A percentile compares a stretch with the other conserved stretches of the same genome.
phyloP scores from a whole-genome alignment of 2,113 vertebrate genomes.

The Hemichromis elongatus region DNA sequence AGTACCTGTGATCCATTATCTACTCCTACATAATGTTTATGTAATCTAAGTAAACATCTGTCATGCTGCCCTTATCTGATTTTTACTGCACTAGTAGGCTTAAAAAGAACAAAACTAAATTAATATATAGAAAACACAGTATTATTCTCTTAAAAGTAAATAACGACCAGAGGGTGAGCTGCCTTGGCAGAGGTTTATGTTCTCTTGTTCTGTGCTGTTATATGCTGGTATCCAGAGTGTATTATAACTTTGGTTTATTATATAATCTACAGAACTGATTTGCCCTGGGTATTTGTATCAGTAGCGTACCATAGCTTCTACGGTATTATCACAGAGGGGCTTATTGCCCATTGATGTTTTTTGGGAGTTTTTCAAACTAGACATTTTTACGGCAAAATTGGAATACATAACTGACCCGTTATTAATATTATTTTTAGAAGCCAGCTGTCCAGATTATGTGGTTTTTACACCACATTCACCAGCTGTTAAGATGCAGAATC shows the following conservation, averaged over 20 bases:
- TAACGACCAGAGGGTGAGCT: not conserved
- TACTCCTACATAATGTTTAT: not conserved
- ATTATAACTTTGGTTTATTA: not conserved
- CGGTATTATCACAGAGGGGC: not conserved
- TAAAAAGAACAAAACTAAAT: not conserved
- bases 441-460: not conserved
- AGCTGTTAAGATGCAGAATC: not conserved
- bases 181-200: not conserved
- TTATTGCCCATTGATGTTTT: not conserved
- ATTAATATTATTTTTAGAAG: not conserved
- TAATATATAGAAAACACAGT: not conserved
- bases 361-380: not conserved
- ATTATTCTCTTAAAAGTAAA: not conserved
- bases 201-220: not conserved
- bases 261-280: not conserved
- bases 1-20: not conserved
- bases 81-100: not conserved
- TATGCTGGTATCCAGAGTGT: not conserved
- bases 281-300: not conserved
- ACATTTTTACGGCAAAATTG: not conserved
- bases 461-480: not conserved
- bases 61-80: accelerated
- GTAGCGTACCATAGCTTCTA: not conserved
- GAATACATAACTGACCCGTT: not conserved
- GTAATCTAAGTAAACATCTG: not conserved